These are phyloP conservation scores for Myocastor coypus DNA, from an alignment of 2,113 vertebrate genomes.

Conservation along the genomic window DNA sequence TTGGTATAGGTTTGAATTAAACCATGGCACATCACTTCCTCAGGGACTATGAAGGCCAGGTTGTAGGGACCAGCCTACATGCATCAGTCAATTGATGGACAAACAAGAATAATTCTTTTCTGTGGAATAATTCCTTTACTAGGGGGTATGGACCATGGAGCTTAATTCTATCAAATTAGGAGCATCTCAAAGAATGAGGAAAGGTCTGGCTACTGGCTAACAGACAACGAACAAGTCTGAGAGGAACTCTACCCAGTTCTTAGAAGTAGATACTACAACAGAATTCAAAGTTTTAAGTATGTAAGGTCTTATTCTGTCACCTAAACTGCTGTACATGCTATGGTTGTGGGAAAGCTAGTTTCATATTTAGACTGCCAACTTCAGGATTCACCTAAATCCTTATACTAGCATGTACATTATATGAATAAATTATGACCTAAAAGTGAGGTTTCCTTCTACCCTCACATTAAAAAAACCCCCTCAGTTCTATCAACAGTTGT, in stretches of 20 bases:
- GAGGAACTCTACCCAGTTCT: neutral
- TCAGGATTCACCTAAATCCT: neutral
- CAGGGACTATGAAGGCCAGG: neutral
- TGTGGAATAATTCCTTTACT: neutral
- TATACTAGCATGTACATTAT: neutral
- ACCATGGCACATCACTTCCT: neutral
- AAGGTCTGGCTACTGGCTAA: neutral
- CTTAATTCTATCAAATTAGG: neutral
- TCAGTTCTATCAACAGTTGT: neutral
- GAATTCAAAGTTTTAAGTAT: neutral
- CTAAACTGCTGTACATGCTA: neutral
- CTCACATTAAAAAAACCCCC: neutral
- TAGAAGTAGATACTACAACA: neutral
- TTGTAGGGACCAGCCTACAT: neutral
- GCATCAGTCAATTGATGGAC: neutral
- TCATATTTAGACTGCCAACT: neutral
- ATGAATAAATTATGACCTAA: constrained; percentile 4
- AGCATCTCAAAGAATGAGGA: neutral
- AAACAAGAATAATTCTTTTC: neutral
- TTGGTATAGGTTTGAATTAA: neutral
- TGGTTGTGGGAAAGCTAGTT: neutral
- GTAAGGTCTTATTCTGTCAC: neutral
- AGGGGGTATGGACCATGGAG: neutral
- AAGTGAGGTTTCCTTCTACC: neutral
- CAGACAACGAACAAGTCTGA: neutral